Evolutionary conservation across 2,888 invertebrate genomes (phyloP).

Genomic region (Euzophera pinguis): DNA sequence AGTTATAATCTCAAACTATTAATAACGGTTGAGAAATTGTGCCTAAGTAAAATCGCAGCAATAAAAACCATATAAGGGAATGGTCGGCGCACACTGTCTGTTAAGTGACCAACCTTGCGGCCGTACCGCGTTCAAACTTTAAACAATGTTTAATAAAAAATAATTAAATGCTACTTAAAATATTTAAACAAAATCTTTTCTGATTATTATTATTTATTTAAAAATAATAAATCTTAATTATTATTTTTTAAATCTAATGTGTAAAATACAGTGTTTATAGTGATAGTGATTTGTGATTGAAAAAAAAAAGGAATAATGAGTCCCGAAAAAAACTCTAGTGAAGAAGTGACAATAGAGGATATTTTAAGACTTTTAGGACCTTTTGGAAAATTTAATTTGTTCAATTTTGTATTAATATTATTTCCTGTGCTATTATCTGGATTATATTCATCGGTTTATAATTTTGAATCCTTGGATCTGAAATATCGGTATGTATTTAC

Average conservation of each 20-base stretch:
- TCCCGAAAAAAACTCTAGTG: not conserved
- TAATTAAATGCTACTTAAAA: constrained; percentile 15
- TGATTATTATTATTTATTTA: too few species aligned
- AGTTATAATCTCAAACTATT: too few species aligned
- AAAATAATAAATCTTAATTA: too few species aligned
- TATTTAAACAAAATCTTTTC: not conserved
- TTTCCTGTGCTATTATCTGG: not conserved
- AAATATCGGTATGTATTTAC: not conserved
- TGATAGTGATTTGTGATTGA: not conserved
- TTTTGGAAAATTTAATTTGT: not conserved
- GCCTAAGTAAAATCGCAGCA: not conserved
- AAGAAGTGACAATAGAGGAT: not conserved
- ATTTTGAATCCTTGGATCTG: not conserved
- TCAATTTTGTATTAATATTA: not conserved
- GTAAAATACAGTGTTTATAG: too few species aligned
- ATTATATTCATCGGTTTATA: not conserved
- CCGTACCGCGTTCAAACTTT: not conserved
- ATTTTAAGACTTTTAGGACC: not conserved
- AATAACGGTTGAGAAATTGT: not conserved
- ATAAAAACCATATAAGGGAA: constrained; percentile 4
- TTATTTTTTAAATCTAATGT: too few species aligned
- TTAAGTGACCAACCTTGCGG: not conserved
- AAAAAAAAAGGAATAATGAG: not conserved
- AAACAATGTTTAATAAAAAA: not conserved
- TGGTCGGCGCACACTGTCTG: not conserved